Percentiles rank a stretch among this genome's conserved stretches.
These are phyloP conservation scores for Noctua janthe DNA, from an alignment of 2,888 invertebrate genomes.

Conservation along the genomic window DNA sequence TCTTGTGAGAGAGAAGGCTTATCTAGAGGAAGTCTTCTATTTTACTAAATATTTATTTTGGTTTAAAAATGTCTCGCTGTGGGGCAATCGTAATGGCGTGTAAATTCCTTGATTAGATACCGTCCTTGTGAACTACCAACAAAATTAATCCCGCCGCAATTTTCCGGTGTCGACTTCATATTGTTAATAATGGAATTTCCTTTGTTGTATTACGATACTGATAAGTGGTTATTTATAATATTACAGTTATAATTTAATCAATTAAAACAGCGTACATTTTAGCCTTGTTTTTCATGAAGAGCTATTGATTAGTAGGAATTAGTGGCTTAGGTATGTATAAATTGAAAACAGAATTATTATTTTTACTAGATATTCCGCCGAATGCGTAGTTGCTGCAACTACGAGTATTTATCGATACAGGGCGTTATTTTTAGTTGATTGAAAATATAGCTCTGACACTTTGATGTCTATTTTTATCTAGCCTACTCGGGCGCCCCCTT, in stretches of 20 bases:
- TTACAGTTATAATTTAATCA: neutral
- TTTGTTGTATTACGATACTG: constrained; percentile 24
- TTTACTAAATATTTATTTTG: constrained; percentile 88
- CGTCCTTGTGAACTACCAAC: constrained; percentile 85
- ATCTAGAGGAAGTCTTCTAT: constrained; percentile 84
- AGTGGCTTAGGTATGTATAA: neutral
- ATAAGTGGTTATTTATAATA: constrained; percentile 13
- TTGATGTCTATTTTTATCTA: constrained; percentile 62
- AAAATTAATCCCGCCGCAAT: constrained; percentile 78
- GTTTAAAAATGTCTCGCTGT: constrained; percentile 79
- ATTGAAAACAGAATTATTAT: constrained; percentile 12
- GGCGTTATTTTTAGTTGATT: constrained; percentile 40
- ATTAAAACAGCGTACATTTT: neutral
- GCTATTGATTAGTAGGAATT: neutral
- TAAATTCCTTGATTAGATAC: constrained; percentile 88
- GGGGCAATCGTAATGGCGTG: constrained; percentile 83
- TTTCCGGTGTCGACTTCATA: constrained; percentile 72
- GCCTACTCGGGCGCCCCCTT: constrained; percentile 24
- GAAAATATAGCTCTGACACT: constrained; percentile 34
- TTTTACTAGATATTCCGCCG: neutral
- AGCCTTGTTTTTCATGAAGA: neutral
- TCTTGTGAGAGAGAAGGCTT: constrained; percentile 81
- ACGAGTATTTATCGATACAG: constrained; percentile 14
- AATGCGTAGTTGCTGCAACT: neutral
- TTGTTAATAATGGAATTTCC: constrained; percentile 28